Base-by-base conservation (phyloP, 1,140 invertebrate genomes). In the Monomorium pharaonis region DNA sequence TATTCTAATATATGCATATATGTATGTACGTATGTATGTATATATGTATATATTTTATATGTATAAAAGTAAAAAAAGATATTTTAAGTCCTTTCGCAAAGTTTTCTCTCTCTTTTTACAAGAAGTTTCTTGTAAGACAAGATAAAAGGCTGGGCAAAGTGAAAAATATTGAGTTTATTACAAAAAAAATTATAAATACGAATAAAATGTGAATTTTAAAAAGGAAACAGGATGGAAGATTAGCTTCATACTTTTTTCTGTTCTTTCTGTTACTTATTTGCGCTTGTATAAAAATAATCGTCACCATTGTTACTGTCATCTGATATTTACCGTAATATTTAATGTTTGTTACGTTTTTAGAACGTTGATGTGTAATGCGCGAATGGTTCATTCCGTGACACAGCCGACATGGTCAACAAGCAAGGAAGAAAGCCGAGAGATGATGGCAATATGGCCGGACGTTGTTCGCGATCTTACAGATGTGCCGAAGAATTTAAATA, bases 381-480 rank as follows among this genome's bases (percentile, higher is more conserved):
- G 88, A 37, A 88, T 93, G 75, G 94, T 94, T 84, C 93, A 96
- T 87, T 94, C 94, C 30, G 91, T 94, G 49, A 96, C 96, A 80
- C 95, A 97, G 89, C 96, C 96, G 27, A 96, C 96, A 83, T 95
- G 96, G 87, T 96, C 96, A 24, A 94, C 95, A 0, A 97, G 95
- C 76, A 98, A 98, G 94, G 97, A 98, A 94, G 97, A 98, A 94
- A 97, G 96, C 92, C 95, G 97, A 83, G 97, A 98, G 94, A 97
- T 98, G 95, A 97, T 98, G 97, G 97, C 97, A 58, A 94, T 98
- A 62, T 98, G 98, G 96, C 98, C 98, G 84, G 97, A 98, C 94
- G 95, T 98, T 90, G 97, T 98, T 56, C 94, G 97, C 90, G 98
- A 98, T 93, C 95, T 98, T 70, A 98, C 97, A 4, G 97, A 97